Percentiles rank a stretch among this genome's conserved stretches.
These are phyloP conservation scores for Biston betularia DNA, from an alignment of 2,888 invertebrate species.

Conservation along the genomic window DNA sequence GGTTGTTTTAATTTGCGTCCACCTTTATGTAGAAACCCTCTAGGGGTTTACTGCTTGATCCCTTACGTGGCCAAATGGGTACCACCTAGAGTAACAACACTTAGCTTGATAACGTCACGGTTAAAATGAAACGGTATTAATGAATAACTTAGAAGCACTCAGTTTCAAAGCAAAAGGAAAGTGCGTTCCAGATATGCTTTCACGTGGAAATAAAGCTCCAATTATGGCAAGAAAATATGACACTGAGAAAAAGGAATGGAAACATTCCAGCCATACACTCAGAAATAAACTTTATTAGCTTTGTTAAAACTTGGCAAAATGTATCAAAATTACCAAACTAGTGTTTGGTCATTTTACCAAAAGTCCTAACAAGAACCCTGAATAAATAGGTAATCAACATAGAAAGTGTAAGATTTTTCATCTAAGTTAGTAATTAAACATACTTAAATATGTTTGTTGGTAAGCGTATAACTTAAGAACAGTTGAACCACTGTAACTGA, in stretches of 20 bases:
- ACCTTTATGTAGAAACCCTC: conserved; percentile 17
- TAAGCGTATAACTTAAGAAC: too few species aligned
- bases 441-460: too few species aligned
- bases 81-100: conserved; percentile 34
- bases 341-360: too few species aligned
- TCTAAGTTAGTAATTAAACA: too few species aligned
- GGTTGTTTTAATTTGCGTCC: not conserved
- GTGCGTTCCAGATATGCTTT: conserved; percentile 10
- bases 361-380: too few species aligned
- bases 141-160: conserved; percentile 36
- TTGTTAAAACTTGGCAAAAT: too few species aligned
- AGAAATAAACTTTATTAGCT: too few species aligned
- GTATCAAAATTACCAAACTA: too few species aligned
- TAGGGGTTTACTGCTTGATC: conserved; percentile 28
- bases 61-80: conserved; percentile 29
- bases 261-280: not conserved
- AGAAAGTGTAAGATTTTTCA: too few species aligned
- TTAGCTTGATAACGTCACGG: conserved; percentile 38
- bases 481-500: too few species aligned
- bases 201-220: not conserved
- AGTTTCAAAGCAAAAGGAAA: conserved; percentile 19
- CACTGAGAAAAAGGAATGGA: not conserved
- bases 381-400: too few species aligned
- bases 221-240: not conserved
- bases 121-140: conserved; percentile 36